Evolutionary conservation across 1,140 invertebrate genomes (phyloP), one percentile per base, ranked within the genome.

Genomic region (Lucilia sericata): DNA sequence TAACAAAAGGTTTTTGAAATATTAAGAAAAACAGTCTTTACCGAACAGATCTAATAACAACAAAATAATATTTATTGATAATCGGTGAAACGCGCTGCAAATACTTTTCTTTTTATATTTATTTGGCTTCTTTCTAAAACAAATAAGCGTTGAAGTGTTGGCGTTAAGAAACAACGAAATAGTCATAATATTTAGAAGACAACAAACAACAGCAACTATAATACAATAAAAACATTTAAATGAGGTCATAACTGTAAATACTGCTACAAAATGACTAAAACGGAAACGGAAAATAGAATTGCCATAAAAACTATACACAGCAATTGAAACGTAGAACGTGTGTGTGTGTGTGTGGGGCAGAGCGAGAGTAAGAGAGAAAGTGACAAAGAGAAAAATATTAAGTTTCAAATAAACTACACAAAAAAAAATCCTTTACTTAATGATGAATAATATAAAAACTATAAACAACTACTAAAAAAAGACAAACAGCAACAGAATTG

Each of bases 11-110:
- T 19, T 21, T 19, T 70, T 70, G 60, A 70, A 70, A 21, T 70
- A 9, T 42, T 42, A 42, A 42, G 42, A 9, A 21, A 10, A 70
- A 5, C 60, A 17, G 19, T 17, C 1, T 2, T 65, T 25, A 70
- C 60, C 5, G 17, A 10, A 12, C 51, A 10, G 12, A 14, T 8
- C 17, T 12, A 55, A 70, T n/a, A 70, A 70, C 10, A 70, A 21
- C 7, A 70, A 19, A 70, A 70, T 19, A 8, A 70, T 70, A 70
- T 70, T 21, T 70, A 70, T 70, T 70, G 60, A 70, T 70, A 70
- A 70, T 21, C 60, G 25, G 60, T 70, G 19, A 70, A 70, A 70
- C 60, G 60, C 60, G 60, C 19, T 21, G 1, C 5, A 19, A 21
- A 70, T 25, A 60, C 17, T 60, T 60, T n/a, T 14, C 17, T 60